Evolutionary conservation across 2,888 invertebrate genomes (phyloP), one percentile per base, ranked within the genome.

Genomic region (Eugnorisma glareosa): DNA sequence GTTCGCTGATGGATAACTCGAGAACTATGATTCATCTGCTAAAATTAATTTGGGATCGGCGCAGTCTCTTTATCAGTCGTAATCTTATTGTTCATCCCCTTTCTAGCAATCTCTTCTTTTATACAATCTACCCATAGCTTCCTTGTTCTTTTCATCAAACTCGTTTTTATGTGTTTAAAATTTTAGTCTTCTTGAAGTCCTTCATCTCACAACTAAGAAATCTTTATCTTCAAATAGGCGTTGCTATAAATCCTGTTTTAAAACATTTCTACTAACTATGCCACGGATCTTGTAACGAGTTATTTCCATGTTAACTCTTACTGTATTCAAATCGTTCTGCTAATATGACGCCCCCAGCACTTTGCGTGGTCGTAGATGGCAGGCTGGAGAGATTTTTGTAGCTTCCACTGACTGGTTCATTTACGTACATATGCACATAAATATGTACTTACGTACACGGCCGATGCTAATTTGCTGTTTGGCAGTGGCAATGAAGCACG

Each of bases 281-380:
- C 1, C 67, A 37, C 31, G 10, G 28, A 18, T 78, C 45, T 31
- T 73, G 67, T 77, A 71, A 59, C 67, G 59, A 82, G 45, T 67
- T 82, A 79, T 84, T 82, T 81, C 75, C 75, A 75, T 77, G 63
- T 61, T 79, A 69, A 18, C 70, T 61, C 35, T 84, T 80, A 82
- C 78, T 81, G 70, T 74, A 85, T 81, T 81, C 67, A 70, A 87
- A 85, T 81, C 70, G 74, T 73, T 76, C 69, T 21, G 64, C 40
- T 77, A 71, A 83, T 78, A 73, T 64, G 57, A 72, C 43, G 61
- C 71, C 73, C 69, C 67, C 63, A 54, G 75, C 82, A 64, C 75
- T 45, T 81, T 24, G n/a, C 35, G 24, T 82, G 64, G 43, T 75
- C 57, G 24, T 66, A 80, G 28, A 18, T 35, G 48, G 48, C 21